A percentile compares a stretch with the other conserved stretches of the same genome.
Evolutionary conservation across 2,888 invertebrate species (phyloP).

Genomic region (Apamea epomidion): DNA sequence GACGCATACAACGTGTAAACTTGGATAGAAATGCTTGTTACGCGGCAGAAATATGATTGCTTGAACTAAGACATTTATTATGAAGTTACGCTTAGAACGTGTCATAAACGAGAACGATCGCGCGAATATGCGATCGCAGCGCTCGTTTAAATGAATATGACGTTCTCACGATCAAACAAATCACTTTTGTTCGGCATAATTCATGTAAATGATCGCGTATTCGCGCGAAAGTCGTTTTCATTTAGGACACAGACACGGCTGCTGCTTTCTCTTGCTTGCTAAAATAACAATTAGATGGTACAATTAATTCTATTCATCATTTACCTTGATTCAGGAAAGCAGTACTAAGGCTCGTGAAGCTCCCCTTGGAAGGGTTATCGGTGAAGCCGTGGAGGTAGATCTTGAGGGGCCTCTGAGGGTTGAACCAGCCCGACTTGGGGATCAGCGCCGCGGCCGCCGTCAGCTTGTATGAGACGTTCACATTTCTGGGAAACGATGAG

Average conservation of each 20-base stretch:
- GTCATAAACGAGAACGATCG: too few species aligned
- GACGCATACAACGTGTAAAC: too few species aligned
- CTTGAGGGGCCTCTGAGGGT: constrained; percentile 48
- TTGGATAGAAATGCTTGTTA: too few species aligned
- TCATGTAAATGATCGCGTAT: too few species aligned
- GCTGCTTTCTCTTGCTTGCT: not conserved
- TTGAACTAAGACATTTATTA: too few species aligned
- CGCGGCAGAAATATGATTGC: too few species aligned
- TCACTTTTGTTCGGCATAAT: too few species aligned
- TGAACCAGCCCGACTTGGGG: constrained; percentile 30
- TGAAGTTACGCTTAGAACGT: too few species aligned
- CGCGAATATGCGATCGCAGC: too few species aligned
- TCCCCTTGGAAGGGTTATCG: constrained; percentile 62
- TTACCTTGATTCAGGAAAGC: constrained; percentile 71
- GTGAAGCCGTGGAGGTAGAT: constrained; percentile 71
- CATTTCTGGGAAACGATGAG: constrained; percentile 25
- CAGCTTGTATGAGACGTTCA: constrained; percentile 47
- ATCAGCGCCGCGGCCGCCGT: constrained; percentile 36
- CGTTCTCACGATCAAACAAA: too few species aligned
- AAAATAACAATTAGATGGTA: not conserved
- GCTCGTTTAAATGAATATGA: too few species aligned
- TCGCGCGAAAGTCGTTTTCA: not conserved
- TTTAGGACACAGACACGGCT: not conserved
- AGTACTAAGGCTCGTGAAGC: constrained; percentile 59
- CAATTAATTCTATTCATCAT: not conserved